These are phyloP conservation scores for Pseudorectes ferrugineus DNA, from an alignment of 2,113 vertebrate genomes.

Conservation along the genomic window DNA sequence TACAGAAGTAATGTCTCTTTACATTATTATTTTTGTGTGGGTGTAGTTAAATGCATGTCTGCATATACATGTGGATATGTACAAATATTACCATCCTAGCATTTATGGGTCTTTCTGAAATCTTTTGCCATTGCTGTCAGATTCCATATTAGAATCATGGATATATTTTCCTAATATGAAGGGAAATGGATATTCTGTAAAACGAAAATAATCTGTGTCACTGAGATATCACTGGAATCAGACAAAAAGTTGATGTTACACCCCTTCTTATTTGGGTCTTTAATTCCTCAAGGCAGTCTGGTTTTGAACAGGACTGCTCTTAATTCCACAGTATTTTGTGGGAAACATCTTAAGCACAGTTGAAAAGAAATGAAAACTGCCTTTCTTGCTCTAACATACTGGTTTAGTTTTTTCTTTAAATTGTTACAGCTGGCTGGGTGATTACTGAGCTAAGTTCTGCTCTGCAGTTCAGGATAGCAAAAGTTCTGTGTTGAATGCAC, in stretches of 20 bases:
- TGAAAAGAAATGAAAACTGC: slow-evolving; percentile 3
- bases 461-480: not conserved
- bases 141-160: not conserved
- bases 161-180: not conserved
- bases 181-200: not conserved
- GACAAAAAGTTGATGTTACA: not conserved
- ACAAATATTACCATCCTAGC: not conserved
- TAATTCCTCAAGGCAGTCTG: not conserved
- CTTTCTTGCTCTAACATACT: not conserved
- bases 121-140: not conserved
- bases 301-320: not conserved
- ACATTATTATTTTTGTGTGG: not conserved
- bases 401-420: not conserved
- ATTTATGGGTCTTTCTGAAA: not conserved
- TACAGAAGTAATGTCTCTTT: not conserved
- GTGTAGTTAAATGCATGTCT: not conserved
- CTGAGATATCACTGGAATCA: not conserved
- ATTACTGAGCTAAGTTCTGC: not conserved
- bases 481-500: not conserved
- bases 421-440: not conserved
- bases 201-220: not conserved
- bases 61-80: not conserved
- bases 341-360: not conserved
- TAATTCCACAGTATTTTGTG: slow-evolving; percentile 10
- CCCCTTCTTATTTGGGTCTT: not conserved